These are phyloP conservation scores for Drosophila engyochracea DNA, from an alignment of 2,888 invertebrate genomes.

Conservation along the genomic window DNA sequence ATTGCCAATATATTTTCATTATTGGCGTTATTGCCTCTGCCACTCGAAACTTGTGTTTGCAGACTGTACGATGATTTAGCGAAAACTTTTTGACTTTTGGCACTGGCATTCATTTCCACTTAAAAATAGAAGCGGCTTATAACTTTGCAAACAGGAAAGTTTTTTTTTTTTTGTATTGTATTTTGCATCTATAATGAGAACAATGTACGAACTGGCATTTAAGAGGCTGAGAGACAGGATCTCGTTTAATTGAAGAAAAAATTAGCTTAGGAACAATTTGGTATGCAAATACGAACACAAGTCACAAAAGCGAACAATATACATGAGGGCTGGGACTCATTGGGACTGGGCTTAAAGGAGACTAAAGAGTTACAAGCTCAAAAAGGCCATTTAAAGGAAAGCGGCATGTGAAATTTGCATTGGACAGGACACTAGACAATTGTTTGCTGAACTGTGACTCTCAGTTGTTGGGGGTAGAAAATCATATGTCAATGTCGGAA, in stretches of 20 bases:
- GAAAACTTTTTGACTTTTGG: conserved; percentile 41
- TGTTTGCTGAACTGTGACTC: conserved; percentile 1
- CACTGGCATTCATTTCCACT: conserved; percentile 44
- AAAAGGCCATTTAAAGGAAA: conserved; percentile 70
- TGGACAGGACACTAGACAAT: conserved; percentile 28
- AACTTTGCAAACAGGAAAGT: conserved; percentile 40
- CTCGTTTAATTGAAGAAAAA: conserved; percentile 70
- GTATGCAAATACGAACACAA: conserved; percentile 39
- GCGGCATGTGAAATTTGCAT: conserved; percentile 61
- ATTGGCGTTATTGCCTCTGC: conserved; percentile 39
- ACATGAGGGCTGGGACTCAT: not conserved
- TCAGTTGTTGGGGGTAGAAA: conserved; percentile 23
- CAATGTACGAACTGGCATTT: conserved; percentile 40
- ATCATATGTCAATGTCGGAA: conserved; percentile 67
- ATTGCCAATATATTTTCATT: conserved; percentile 57
- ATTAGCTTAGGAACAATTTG: conserved; percentile 51
- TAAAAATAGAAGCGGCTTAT: conserved; percentile 50
- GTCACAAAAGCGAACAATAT: not conserved
- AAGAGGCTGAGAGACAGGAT: conserved; percentile 36
- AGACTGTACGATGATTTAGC: conserved; percentile 20
- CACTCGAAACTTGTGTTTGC: conserved; percentile 21
- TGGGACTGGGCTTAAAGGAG: not conserved
- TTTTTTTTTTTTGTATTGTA: conserved; percentile 42
- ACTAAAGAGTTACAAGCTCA: conserved; percentile 30
- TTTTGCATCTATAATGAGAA: conserved; percentile 24